A percentile compares a stretch with the other conserved stretches of the same genome.
Conservation (phyloP, 2,888 invertebrate genomes). For the Oscheius sp. region DNA sequence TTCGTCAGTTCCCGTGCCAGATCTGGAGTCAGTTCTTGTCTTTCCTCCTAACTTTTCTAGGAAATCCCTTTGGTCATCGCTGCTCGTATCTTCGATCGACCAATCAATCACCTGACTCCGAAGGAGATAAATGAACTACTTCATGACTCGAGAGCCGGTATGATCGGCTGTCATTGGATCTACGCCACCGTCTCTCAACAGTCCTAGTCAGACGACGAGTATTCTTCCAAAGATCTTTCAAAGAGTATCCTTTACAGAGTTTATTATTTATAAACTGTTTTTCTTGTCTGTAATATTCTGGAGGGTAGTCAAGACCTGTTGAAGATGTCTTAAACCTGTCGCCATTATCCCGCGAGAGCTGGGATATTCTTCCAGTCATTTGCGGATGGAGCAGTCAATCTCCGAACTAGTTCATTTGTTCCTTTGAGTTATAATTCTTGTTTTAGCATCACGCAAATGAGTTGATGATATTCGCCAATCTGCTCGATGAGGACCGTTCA, state of each 20-base stretch:
- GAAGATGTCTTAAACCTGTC: no score
- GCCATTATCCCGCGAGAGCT: no score
- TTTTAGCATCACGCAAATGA: no score
- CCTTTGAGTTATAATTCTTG: no score
- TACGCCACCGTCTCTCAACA: constrained; percentile 65
- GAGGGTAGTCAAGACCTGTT: no score
- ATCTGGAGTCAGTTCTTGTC: constrained; percentile 45
- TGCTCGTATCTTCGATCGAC: constrained; percentile 67
- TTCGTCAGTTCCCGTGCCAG: constrained; percentile 68
- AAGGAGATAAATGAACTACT: constrained; percentile 66
- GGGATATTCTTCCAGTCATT: no score
- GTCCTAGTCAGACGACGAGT: constrained; percentile 8
- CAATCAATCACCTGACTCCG: constrained; percentile 66
- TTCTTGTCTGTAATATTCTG: no score
- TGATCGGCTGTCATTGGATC: constrained; percentile 70
- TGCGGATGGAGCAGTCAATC: no score
- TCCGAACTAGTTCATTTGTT: no score
- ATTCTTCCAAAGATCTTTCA: constrained; percentile 9
- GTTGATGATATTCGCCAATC: neutral
- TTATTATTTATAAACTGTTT: constrained; percentile 17
- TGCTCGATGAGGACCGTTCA: neutral
- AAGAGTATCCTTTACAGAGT: constrained; percentile 1
- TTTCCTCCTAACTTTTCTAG: constrained; percentile 36
- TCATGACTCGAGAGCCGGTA: constrained; percentile 65
- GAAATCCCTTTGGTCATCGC: constrained; percentile 69